Base-by-base conservation (phyloP, 1,140 invertebrate species). In the Branchinecta lindahli region DNA sequence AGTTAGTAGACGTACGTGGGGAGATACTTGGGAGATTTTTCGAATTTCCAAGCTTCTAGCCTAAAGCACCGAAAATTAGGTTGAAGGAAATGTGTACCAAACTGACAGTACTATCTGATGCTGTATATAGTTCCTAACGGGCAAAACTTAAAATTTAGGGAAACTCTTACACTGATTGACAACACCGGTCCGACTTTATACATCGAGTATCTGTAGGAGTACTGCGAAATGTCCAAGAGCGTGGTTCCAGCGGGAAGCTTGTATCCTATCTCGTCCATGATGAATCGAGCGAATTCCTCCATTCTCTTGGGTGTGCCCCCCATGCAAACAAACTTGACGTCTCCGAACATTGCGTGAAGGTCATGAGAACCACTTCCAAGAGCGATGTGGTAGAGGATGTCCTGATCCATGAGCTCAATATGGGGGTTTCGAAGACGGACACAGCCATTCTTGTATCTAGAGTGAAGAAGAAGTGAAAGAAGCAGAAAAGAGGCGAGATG, bases 241-340 rank as follows among this genome's bases (percentile, higher is more conserved):
- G 86, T 87, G 6, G 90, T 91, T 52, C 92, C 92, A 65, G 90
- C 87, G 0, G 92, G 92, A 73, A 95, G 80, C 78, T 91, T 90
- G 78, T 93, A 88, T 6, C 89, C 89, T 72, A 95, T 89, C 82
- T 95, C 89, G 73, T 89, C 83, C 71, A 94, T 90, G 72, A 97
- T 92, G 75, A 85, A 90, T 77, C 91, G 84, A 44, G 94, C 94
- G 79, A 97, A 98, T 74, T 88, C 85, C 78, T 94, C 87, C 91
- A 98, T 94, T 45, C 96, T 84, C 76, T 90, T 92, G 7, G 92
- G 90, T 15, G 94, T 96, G 9, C 96, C 96, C 67, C 96, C 95
- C 88, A 97, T 94, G 80, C 94, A 98, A 9, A 98, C 92, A 80
- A 97, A 98, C 93, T 95, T 96, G 52, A 96, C 86, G 81, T 98